These are phyloP conservation scores for Polydrusus cervinus DNA, from an alignment of 2,888 invertebrate genomes.

Conservation along the genomic window DNA sequence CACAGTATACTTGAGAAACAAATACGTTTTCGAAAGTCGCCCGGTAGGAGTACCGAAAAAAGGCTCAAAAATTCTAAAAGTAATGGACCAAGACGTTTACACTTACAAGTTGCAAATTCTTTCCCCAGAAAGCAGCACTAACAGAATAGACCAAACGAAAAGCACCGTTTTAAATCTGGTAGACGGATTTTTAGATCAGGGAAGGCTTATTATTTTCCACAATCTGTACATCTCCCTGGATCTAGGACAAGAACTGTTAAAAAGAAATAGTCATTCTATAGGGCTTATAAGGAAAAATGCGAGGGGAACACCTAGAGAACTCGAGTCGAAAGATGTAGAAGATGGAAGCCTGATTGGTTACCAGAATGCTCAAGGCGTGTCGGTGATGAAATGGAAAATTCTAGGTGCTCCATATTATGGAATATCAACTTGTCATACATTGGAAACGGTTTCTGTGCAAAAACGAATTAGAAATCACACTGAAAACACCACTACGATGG, in stretches of 20 bases:
- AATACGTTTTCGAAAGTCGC: constrained; percentile 34
- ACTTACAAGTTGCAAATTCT: constrained; percentile 44
- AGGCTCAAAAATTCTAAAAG: constrained; percentile 44
- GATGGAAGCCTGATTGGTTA: constrained; percentile 36
- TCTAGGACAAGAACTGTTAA: constrained; percentile 34
- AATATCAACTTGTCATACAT: constrained; percentile 45
- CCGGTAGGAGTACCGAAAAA: constrained; percentile 19
- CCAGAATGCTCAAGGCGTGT: constrained; percentile 40
- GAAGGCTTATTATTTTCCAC: constrained; percentile 40
- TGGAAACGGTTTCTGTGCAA: constrained; percentile 36
- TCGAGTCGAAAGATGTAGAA: constrained; percentile 21
- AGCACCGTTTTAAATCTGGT: constrained; percentile 29
- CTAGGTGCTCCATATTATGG: constrained; percentile 39
- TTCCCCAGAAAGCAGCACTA: neutral
- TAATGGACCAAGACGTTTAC: constrained; percentile 47
- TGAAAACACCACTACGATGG: constrained; percentile 4
- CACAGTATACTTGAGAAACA: constrained; percentile 39
- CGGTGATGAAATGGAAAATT: constrained; percentile 45
- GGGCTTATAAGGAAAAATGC: constrained; percentile 45
- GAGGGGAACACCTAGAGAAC: constrained; percentile 39
- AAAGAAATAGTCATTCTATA: constrained; percentile 39
- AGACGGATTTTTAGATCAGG: constrained; percentile 37
- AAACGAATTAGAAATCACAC: constrained; percentile 14
- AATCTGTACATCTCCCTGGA: constrained; percentile 40
- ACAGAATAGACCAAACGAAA: constrained; percentile 1